Base-by-base conservation (phyloP, 2,888 invertebrate genomes). In the Spisula subtruncata region DNA sequence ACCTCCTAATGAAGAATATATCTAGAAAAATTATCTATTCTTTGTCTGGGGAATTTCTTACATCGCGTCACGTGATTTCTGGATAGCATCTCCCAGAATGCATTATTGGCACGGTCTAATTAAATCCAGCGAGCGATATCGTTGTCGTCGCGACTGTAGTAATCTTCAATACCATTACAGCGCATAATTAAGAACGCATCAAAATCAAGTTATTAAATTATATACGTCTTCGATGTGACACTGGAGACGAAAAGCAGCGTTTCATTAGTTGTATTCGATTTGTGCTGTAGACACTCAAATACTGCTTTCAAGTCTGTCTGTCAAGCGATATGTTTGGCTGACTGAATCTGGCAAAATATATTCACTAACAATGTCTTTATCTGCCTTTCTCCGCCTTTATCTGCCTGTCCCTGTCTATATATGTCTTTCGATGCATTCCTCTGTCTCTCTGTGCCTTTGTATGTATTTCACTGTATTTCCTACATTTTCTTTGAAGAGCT, bases 31-130 rank as follows among this genome's bases (percentile, higher is more conserved):
- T 32, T 75, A 75, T 75, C 32, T 25, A 0, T 12, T 75, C 32
- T 18, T 8, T 32, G 75, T 75, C 75, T 75, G 18, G 75, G 32
- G 75, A 35, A 14, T 35, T 75, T 35, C 75, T 25, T 29, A 35
- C 25, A 75, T 32, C 14, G 10, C 14, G 75, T 75, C 75, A 75
- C 75, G 75, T 75, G 75, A 75, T 32, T 75, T 5, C 75, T 32
- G 14, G 75, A 32, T 80, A 54, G 56, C 56, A 56, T 35, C 54
- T 85, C 85, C 85, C 85, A 51, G 56, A 14, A 85, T 80, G 56
- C 56, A 80, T n/a, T 51, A 79, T 54, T 54, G 85, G 80, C 56
- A 56, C 56, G 80, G 85, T 85, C 85, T 79, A 79, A 85, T 79
- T 85, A 75, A 80, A 85, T 85, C 20, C 80, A 25, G 29, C 29